Percentiles rank a stretch among this genome's conserved stretches.
Conservation (phyloP, 2,113 vertebrate genomes). For the Gasterosteus nipponicus region DNA sequence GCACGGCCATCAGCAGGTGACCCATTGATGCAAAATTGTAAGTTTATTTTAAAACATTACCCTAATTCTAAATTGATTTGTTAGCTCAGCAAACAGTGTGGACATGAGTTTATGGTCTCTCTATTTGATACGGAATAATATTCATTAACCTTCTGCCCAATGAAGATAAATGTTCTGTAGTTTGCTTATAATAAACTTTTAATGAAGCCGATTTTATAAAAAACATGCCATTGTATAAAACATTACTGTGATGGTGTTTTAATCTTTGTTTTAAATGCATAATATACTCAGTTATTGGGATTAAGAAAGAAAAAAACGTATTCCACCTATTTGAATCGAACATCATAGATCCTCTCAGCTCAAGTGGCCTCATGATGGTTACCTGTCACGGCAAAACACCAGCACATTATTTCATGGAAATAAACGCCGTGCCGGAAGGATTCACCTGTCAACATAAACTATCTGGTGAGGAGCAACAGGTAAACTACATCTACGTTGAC, state of each 20-base stretch:
- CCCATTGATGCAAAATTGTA: no score
- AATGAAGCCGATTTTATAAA: background rate
- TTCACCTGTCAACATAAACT: background rate
- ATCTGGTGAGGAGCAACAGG: background rate
- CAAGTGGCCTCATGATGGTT: background rate
- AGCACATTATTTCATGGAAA: background rate
- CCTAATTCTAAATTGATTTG: no score
- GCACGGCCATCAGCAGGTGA: background rate
- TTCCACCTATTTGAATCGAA: background rate
- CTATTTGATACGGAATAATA: background rate
- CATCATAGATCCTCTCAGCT: background rate
- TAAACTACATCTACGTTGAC: background rate
- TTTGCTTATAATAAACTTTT: constrained; percentile 4
- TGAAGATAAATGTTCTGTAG: background rate
- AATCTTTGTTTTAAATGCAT: constrained; percentile 1
- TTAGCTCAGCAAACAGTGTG: no score
- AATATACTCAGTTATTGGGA: background rate
- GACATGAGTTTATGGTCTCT: no score
- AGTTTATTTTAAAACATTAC: no score
- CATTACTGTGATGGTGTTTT: background rate
- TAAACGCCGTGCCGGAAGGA: background rate
- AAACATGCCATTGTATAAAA: background rate
- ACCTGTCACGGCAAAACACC: background rate
- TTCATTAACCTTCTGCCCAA: background rate
- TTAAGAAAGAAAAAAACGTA: background rate